Conservation (phyloP, 2,113 vertebrate genomes). For the Callorhinus ursinus region DNA sequence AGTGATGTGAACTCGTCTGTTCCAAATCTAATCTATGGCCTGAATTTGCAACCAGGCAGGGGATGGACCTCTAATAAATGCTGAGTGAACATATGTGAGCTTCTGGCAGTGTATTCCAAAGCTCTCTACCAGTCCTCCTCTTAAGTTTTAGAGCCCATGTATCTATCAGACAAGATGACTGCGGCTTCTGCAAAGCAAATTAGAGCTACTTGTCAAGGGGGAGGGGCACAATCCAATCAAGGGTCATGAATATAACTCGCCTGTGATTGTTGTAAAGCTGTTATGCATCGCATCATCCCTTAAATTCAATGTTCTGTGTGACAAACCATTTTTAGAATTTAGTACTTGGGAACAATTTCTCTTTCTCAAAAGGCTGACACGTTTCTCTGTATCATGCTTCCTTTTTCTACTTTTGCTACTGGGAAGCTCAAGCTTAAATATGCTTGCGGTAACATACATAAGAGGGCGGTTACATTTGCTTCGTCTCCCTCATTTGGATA, state of each 20-base stretch:
- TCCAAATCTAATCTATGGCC: background rate
- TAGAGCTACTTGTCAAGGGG: background rate
- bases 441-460: background rate
- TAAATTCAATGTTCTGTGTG: background rate
- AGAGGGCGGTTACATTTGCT: background rate
- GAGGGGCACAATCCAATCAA: background rate
- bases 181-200: conserved; percentile 37
- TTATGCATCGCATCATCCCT: background rate
- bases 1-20: background rate
- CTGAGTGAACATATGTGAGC: background rate
- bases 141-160: background rate
- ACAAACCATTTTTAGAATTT: conserved; percentile 30
- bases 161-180: background rate
- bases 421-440: background rate
- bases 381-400: background rate
- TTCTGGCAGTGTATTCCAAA: background rate
- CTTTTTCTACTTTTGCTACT: background rate
- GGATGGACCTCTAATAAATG: background rate
- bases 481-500: background rate
- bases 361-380: background rate
- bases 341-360: background rate
- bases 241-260: background rate
- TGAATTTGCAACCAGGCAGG: background rate
- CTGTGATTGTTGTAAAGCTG: background rate
- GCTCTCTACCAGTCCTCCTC: background rate